Evolutionary conservation across 1,140 invertebrate genomes (phyloP).

Genomic region (Cherax quadricarinatus): DNA sequence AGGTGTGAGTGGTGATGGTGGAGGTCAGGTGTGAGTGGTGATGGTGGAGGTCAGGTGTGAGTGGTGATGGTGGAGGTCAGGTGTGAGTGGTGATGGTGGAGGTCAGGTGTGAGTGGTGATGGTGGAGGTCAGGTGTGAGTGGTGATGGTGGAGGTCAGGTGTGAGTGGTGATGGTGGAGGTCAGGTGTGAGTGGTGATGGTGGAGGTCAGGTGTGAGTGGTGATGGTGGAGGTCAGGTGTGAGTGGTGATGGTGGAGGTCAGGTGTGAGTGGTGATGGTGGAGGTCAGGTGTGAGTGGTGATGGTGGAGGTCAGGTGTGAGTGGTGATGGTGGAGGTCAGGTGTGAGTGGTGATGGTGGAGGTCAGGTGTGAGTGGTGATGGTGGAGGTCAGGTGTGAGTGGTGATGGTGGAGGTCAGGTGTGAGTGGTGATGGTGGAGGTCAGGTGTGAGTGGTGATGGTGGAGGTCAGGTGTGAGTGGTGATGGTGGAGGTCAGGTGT

Average conservation of each 20-base stretch:
- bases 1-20: background rate
- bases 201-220: background rate
- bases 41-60: no score
- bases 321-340: background rate
- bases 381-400: background rate
- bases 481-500: no score
- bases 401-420: no score
- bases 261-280: no score
- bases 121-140: background rate
- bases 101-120: background rate
- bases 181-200: background rate
- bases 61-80: no score
- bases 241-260: no score
- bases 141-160: background rate
- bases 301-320: no score
- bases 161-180: background rate
- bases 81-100: no score
- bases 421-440: background rate
- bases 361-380: background rate
- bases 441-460: no score
- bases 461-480: no score
- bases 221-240: background rate
- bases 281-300: no score
- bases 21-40: background rate
- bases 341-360: background rate